These are phyloP conservation scores for Labeo calbasu DNA, from an alignment of 2,797 vertebrate genomes.

Conservation along the genomic window DNA sequence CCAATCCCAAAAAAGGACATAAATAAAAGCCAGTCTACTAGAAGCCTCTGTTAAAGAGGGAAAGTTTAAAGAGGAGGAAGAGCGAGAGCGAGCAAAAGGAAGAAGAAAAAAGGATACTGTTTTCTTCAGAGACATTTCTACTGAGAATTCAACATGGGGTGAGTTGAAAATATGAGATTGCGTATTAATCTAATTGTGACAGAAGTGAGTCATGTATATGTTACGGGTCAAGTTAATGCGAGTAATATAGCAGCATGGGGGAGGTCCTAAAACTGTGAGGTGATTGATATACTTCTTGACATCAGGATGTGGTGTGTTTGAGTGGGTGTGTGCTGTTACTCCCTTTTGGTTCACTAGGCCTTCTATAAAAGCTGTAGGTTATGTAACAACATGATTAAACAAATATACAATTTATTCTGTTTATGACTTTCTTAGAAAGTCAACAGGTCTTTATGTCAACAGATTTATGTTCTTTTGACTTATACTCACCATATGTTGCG, in stretches of 20 bases:
- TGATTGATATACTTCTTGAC: slow-evolving; percentile 19
- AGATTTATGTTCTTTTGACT: slow-evolving; percentile 10
- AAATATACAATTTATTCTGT: neutral
- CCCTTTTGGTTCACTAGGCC: neutral
- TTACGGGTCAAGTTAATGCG: neutral
- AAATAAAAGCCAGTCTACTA: slow-evolving; percentile 57
- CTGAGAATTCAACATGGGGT: slow-evolving; percentile 61
- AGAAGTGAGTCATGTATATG: neutral
- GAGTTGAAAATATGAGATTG: slow-evolving; percentile 43
- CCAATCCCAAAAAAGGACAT: slow-evolving; percentile 66
- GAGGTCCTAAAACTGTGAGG: neutral
- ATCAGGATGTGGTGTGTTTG: slow-evolving; percentile 9
- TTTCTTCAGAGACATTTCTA: slow-evolving; percentile 37
- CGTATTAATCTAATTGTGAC: neutral
- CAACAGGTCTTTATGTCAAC: neutral
- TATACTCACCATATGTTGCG: neutral
- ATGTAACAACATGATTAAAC: neutral
- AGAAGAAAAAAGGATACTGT: slow-evolving; percentile 13
- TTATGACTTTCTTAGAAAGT: neutral
- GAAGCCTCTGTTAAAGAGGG: slow-evolving; percentile 52
- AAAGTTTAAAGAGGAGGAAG: slow-evolving; percentile 54
- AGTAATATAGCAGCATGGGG: neutral
- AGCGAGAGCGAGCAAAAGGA: slow-evolving; percentile 23
- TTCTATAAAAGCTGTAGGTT: neutral
- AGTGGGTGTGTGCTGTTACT: slow-evolving; percentile 5